phyloP scores from a whole-genome alignment of 2,888 invertebrate species.

The Cataglyphis albicans region DNA sequence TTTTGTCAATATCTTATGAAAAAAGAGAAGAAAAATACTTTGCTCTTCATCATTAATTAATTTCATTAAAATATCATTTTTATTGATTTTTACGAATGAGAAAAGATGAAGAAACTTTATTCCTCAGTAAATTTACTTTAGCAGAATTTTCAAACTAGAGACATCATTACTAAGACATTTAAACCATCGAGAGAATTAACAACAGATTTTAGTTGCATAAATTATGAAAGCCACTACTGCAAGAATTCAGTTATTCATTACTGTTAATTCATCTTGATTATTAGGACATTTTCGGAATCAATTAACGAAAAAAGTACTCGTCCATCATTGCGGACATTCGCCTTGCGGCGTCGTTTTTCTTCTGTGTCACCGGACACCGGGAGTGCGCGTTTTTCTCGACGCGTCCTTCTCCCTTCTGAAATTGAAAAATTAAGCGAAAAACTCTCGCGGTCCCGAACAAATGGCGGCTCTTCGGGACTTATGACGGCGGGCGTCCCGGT shows the following conservation, averaged over 20 bases:
- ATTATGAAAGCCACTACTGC: constrained; percentile 1
- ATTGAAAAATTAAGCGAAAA: constrained; percentile 57
- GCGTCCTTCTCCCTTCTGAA: constrained; percentile 40
- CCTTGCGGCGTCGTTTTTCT: constrained; percentile 32
- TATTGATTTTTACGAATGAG: constrained; percentile 17
- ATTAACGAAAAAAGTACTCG: constrained; percentile 36
- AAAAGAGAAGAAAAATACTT: not conserved
- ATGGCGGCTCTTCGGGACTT: constrained; percentile 51
- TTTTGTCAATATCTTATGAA: not conserved
- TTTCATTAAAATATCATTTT: constrained; percentile 15
- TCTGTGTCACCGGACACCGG: constrained; percentile 17
- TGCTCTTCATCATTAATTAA: not conserved
- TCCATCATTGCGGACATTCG: constrained; percentile 29
- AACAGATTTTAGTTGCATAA: not conserved
- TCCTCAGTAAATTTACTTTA: constrained; percentile 5
- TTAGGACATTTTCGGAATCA: constrained; percentile 16
- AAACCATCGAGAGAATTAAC: constrained; percentile 14
- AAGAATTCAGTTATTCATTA: not conserved
- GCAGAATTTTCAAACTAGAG: not conserved
- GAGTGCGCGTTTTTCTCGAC: constrained; percentile 31
- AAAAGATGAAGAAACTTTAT: not conserved
- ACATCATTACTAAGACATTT: constrained; percentile 8
- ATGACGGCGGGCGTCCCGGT: constrained; percentile 30
- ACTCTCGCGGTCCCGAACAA: constrained; percentile 44
- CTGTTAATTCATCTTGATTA: constrained; percentile 1